Evolutionary conservation across 2,797 vertebrate species (phyloP), one percentile per base, ranked within the genome.

Genomic region (Ara ararauna): DNA sequence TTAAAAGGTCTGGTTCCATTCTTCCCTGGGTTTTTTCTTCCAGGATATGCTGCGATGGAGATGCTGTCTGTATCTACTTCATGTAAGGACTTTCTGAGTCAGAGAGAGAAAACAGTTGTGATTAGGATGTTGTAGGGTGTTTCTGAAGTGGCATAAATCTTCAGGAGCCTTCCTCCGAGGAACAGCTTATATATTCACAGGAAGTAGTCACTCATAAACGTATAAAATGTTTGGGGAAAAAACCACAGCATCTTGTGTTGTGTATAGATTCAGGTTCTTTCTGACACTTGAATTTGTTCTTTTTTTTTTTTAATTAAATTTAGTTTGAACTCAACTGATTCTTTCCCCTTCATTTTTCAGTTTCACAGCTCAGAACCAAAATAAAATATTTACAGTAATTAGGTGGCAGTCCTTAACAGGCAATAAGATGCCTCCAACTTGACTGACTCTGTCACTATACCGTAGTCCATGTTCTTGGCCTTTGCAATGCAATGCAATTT

Each of bases 201-300:
- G 48, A 85, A 77, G 15, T 7, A 72, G 17, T 53, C 0, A 1
- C 21, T 67, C 26, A 88, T 29, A 76, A 36, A 21, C 9, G 7
- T 32, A 45, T 32, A 61, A 88, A 81, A 3, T 10, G 5, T 73
- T 34, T n/a, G 7, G 6, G 9, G 5, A 50, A 44, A 60, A 68
- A 70, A 53, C 0, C 1, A 44, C 3, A 73, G 34, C 4, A 15
- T 23, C 2, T 53, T 71, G 18, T 14, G 29, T 34, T 62, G 19
- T 11, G 21, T 64, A 29, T 0, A 54, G 44, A 40, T 56, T 56
- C 29, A 27, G 8, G 1, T 10, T 24, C 48, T 51, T 58, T 50
- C 29, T 72, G 61, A 42, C n/a, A 60, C 56, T 36, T 60, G 56
- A 58, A 23, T 17, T 1, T 10, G 13, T 58, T 51, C 45, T 23